phyloP scores from a whole-genome alignment of 2,113 vertebrate species.

The Crotalus horridus region DNA sequence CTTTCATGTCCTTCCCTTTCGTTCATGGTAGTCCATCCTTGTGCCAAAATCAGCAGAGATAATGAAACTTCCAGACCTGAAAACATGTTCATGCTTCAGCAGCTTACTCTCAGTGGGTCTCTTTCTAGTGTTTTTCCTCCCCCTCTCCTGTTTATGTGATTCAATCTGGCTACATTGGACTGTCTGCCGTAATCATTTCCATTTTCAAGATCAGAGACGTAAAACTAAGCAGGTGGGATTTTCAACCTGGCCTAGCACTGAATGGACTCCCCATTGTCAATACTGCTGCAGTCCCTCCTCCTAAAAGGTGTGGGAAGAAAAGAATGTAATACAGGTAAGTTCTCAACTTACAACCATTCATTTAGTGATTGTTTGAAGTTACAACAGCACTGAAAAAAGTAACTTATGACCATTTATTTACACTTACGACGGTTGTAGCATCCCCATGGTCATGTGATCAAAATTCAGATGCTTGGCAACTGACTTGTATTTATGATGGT shows the following conservation, averaged over 20 bases:
- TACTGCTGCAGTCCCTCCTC: neutral
- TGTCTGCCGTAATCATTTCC: slow-evolving; percentile 8
- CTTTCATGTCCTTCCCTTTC: too few relatives aligned
- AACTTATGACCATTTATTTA: too few relatives aligned
- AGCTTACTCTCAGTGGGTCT: neutral
- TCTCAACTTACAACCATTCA: neutral
- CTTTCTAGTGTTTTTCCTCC: neutral
- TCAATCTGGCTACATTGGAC: neutral
- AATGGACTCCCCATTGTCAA: slow-evolving; percentile 11
- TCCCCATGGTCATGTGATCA: too few relatives aligned
- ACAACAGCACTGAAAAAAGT: neutral
- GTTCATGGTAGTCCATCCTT: neutral
- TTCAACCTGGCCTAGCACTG: slow-evolving; percentile 27
- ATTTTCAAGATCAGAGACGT: slow-evolving; percentile 31
- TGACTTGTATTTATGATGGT: too few relatives aligned
- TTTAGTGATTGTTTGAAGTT: neutral
- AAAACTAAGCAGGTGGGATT: slow-evolving; percentile 4
- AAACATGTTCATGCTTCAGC: neutral
- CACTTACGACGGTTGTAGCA: too few relatives aligned
- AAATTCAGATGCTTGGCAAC: too few relatives aligned
- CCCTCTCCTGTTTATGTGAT: slow-evolving; percentile 16
- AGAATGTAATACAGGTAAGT: neutral
- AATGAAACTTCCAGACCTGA: neutral
- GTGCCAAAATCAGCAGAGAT: neutral
- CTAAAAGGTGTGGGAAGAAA: neutral